A percentile compares a stretch with the other conserved stretches of the same genome.
These are phyloP conservation scores for Clamator glandarius DNA, from an alignment of 2,797 vertebrate genomes.

Conservation along the genomic window DNA sequence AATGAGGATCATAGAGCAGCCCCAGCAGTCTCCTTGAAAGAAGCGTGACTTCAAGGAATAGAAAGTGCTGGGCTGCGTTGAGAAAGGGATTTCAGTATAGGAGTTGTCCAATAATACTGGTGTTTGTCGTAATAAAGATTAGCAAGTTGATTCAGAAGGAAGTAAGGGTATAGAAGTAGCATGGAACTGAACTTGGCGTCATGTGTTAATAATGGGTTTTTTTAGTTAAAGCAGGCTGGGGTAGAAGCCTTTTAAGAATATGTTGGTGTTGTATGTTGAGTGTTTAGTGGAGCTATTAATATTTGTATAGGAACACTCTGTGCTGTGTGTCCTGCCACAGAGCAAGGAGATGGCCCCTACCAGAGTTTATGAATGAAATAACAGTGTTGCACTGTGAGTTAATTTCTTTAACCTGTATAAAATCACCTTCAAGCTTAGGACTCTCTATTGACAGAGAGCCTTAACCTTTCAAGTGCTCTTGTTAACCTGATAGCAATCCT, in stretches of 20 bases:
- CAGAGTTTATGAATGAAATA: background rate
- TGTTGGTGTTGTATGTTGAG: background rate
- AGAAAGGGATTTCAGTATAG: background rate
- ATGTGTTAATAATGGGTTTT: background rate
- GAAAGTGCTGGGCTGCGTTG: background rate
- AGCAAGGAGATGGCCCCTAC: background rate
- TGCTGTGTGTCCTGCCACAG: background rate
- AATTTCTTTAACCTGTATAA: background rate
- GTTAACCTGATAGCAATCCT: background rate
- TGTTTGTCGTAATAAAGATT: background rate
- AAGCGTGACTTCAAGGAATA: background rate
- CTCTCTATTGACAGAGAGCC: background rate
- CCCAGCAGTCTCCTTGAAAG: background rate
- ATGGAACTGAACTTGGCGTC: background rate
- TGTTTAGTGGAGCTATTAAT: background rate
- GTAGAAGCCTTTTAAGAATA: background rate
- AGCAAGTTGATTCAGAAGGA: background rate
- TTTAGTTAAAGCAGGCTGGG: background rate
- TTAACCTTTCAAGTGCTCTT: background rate
- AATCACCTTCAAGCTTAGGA: background rate
- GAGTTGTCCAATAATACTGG: background rate
- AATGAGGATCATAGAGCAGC: background rate
- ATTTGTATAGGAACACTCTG: background rate
- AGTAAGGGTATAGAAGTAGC: background rate
- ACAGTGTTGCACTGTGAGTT: background rate